Conservation (phyloP, 2,888 invertebrate genomes). For the Platycnemis pennipes region DNA sequence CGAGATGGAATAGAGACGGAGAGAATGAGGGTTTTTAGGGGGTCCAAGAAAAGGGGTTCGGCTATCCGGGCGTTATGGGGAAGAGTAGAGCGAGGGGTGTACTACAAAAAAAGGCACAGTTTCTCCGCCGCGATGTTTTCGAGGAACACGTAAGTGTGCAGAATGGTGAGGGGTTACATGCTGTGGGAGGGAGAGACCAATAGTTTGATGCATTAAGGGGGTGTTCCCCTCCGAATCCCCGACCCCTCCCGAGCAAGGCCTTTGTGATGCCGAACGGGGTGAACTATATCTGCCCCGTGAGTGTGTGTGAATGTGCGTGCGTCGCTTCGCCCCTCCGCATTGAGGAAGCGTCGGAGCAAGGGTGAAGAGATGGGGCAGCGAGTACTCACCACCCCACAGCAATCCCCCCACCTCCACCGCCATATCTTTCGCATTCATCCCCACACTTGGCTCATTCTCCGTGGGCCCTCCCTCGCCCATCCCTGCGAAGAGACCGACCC, state of each 20-base stretch:
- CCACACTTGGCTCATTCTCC: conserved; percentile 16
- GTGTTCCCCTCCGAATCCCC: not conserved
- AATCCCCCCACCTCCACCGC: not conserved
- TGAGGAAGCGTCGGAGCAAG: not conserved
- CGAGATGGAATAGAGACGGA: conserved; percentile 3
- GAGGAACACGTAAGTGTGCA: conserved; percentile 35
- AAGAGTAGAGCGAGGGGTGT: not conserved
- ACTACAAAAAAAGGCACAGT: not conserved
- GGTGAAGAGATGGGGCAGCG: conserved; percentile 13
- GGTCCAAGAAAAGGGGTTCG: not conserved
- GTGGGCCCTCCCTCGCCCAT: not conserved
- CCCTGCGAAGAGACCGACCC: not conserved
- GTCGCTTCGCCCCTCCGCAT: not conserved
- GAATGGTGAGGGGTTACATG: not conserved
- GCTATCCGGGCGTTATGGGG: not conserved
- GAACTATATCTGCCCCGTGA: not conserved
- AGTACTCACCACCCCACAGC: not conserved
- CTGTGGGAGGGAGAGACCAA: not conserved
- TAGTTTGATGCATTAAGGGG: not conserved
- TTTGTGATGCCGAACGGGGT: not conserved
- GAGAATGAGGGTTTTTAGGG: not conserved
- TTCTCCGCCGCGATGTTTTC: conserved; percentile 13
- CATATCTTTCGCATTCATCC: not conserved
- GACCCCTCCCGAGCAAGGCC: not conserved
- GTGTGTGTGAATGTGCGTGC: no score